Evolutionary conservation across 1,140 invertebrate genomes (phyloP).

Genomic region (Drosophila obscura): DNA sequence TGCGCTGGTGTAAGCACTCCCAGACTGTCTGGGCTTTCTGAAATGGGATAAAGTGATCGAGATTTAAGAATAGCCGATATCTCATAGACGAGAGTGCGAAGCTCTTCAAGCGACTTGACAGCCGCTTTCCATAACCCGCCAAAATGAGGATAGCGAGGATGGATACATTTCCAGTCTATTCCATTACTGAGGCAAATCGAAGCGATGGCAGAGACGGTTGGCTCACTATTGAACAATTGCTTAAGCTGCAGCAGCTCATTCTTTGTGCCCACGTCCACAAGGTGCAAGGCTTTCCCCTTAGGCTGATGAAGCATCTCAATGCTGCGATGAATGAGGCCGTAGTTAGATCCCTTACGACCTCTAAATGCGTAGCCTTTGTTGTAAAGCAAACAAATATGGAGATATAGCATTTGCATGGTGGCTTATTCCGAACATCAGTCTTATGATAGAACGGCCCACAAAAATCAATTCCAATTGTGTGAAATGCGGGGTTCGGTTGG

Average conservation of each 20-base stretch:
- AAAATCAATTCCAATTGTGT: no score
- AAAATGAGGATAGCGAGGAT: background rate
- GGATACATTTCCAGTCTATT: background rate
- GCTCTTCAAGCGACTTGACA: background rate
- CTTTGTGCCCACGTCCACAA: no score
- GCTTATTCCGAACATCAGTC: no score
- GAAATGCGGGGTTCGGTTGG: background rate
- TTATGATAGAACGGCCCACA: background rate
- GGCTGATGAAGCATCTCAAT: background rate
- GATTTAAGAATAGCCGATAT: background rate
- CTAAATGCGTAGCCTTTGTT: background rate
- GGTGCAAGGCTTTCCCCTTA: no score
- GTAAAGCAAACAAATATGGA: background rate
- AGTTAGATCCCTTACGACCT: background rate
- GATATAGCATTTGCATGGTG: background rate
- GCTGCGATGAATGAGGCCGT: background rate
- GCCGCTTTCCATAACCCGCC: background rate
- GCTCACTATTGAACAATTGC: no score
- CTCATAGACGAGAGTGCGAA: conserved; percentile 1
- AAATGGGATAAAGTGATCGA: no score
- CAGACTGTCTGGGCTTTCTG: no score
- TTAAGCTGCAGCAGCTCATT: no score
- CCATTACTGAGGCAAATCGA: no score
- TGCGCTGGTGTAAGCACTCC: no score
- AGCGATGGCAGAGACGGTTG: no score